A percentile compares a stretch with the other conserved stretches of the same genome.
Conservation (phyloP, 1,140 invertebrate species). For the Melitaea cinxia region DNA sequence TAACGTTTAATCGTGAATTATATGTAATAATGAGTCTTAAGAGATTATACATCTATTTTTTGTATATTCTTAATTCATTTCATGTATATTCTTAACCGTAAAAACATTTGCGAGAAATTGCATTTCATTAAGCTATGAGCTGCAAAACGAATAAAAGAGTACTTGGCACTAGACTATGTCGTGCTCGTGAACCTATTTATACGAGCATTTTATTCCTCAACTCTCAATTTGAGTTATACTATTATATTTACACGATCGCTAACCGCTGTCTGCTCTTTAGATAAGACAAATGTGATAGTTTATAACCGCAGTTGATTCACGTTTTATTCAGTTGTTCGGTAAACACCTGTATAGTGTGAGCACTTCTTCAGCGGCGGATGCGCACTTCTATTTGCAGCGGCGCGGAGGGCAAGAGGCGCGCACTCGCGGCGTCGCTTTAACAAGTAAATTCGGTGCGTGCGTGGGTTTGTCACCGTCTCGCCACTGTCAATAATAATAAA, state of each 20-base stretch:
- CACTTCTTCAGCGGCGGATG: not conserved
- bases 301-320: too few species aligned
- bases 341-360: not conserved
- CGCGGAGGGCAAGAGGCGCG: conserved; percentile 44
- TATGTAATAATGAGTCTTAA: too few species aligned
- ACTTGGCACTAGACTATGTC: conserved; percentile 25
- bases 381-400: conserved; percentile 57
- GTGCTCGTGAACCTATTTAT: conserved; percentile 24
- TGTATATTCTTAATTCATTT: not conserved
- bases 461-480: conserved; percentile 77
- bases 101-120: conserved; percentile 27
- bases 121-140: conserved; percentile 9
- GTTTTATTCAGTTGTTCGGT: not conserved
- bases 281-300: too few species aligned
- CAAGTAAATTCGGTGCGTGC: conserved; percentile 62
- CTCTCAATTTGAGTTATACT: conserved; percentile 6
- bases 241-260: not conserved
- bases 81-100: not conserved
- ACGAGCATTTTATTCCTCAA: conserved; percentile 22
- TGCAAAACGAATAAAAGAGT: conserved; percentile 26
- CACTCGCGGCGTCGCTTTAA: conserved; percentile 41
- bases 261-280: too few species aligned
- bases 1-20: too few species aligned
- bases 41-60: too few species aligned
- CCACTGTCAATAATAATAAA: conserved; percentile 75